Conservation (phyloP, 2,797 vertebrate genomes). For the Enteromius treurensis region DNA sequence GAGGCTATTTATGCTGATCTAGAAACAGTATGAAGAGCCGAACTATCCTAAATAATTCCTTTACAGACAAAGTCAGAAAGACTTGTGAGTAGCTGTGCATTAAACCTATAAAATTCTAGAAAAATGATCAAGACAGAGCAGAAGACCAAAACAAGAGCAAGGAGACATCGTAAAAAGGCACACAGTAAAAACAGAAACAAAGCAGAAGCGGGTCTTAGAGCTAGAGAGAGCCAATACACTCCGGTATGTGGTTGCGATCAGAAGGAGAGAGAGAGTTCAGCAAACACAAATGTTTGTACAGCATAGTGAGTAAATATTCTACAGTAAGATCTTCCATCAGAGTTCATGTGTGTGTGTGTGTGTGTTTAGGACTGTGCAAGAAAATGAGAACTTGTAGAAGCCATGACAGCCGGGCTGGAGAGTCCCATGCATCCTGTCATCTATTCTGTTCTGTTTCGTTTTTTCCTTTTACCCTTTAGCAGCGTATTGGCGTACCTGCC, state of each 20-base stretch:
- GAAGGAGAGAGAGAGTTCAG: conserved; percentile 39
- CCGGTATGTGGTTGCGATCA: conserved; percentile 25
- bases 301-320: conserved; percentile 56
- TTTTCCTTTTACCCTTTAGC: conserved; percentile 65
- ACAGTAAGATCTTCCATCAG: conserved; percentile 54
- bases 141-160: not conserved
- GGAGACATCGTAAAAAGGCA: conserved; percentile 52
- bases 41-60: not conserved
- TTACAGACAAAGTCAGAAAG: conserved; percentile 36
- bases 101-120: conserved; percentile 35
- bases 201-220: conserved; percentile 28
- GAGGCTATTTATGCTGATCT: conserved; percentile 35
- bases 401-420: conserved; percentile 38
- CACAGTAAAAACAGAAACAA: conserved; percentile 40
- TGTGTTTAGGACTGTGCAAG: conserved; percentile 49
- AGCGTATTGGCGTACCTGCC: conserved; percentile 65
- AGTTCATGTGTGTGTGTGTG: conserved; percentile 10
- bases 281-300: conserved; percentile 54
- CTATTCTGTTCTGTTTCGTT: conserved; percentile 25
- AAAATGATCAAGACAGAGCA: conserved; percentile 9
- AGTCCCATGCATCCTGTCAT: conserved; percentile 46
- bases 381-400: conserved; percentile 54
- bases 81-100: conserved; percentile 18
- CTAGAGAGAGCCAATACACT: conserved; percentile 29
- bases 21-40: conserved; percentile 39